phyloP scores from a whole-genome alignment of 2,888 invertebrate species.

The Archaeoteleia sp. region DNA sequence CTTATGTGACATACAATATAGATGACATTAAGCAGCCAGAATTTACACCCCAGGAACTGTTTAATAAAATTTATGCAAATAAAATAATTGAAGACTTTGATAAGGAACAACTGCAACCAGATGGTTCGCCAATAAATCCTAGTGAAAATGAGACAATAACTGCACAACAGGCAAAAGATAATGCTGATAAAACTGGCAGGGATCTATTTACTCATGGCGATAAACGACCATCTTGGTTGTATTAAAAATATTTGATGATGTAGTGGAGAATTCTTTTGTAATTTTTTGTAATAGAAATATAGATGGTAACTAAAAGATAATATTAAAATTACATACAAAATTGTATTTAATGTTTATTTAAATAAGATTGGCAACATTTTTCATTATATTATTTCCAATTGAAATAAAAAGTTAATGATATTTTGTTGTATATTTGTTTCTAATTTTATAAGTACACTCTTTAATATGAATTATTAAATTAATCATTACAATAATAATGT shows the following conservation, averaged over 20 bases:
- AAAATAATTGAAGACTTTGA: conserved; percentile 88
- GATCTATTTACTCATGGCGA: conserved; percentile 80
- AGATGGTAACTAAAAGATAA: too few species aligned
- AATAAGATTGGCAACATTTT: too few species aligned
- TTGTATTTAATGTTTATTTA: too few species aligned
- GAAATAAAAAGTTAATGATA: too few species aligned
- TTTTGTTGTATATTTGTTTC: too few species aligned
- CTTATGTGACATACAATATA: conserved; percentile 93
- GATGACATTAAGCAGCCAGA: conserved; percentile 85
- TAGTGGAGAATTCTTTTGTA: too few species aligned
- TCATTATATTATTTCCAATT: too few species aligned
- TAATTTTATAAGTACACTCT: too few species aligned
- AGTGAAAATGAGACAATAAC: conserved; percentile 83
- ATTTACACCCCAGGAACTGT: conserved; percentile 89
- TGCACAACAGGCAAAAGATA: conserved; percentile 82
- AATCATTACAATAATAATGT: too few species aligned
- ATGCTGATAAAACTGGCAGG: conserved; percentile 85
- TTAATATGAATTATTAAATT: too few species aligned
- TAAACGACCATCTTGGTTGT: conserved; percentile 7
- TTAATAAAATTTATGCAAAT: conserved; percentile 85
- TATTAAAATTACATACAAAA: too few species aligned
- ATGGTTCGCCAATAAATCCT: conserved; percentile 83
- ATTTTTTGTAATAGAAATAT: too few species aligned
- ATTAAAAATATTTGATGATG: conserved; percentile 11
- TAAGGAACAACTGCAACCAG: conserved; percentile 81